Evolutionary conservation across 2,888 invertebrate species (phyloP), one percentile per base, ranked within the genome.

Genomic region (Sphaerophoria rueppellii): DNA sequence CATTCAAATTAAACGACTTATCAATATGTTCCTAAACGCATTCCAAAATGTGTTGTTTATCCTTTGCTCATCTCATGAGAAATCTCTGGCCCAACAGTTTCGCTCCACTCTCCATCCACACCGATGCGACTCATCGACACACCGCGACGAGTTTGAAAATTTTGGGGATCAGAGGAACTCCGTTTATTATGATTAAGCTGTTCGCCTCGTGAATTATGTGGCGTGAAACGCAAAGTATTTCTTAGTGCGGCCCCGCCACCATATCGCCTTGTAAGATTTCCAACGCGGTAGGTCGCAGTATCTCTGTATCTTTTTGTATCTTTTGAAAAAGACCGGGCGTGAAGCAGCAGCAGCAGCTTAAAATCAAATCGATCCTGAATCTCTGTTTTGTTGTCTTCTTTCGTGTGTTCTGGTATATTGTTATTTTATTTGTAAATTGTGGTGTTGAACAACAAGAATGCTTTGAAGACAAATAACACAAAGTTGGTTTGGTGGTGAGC

Each of bases 111-210:
- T 40, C 40, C 9, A 43, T 12, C 9, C 43, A 12, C 43, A 12
- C 43, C 43, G 6, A 9, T 4, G 2, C 43, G 12, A 40, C 43
- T 1, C 43, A 2, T 9, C 43, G 43, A 43, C 43, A 50, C 11
- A 54, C 43, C 65, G 54, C 65, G 74, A 24, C 24, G 24, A 24
- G 24, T 60, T 55, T 35, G 35, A 75, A 46, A 35, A 57, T 54
- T 71, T 83, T 43, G 58, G 50, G 65, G 71, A 80, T 76, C 74
- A 37, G 40, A 85, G 61, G 81, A 70, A 85, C 85, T 52, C 52
- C 73, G 43, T 81, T 85, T 81, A 85, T 81, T 81, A 81, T 85
- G 85, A 85, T 85, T 81, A 85, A 85, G 81, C 85, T 80, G 85
- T 85, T 85, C 85, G 57, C 43, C 40, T 72, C 55, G 72, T 81